Conservation (phyloP, 2,797 vertebrate species). For the Oreochromis mossambicus region DNA sequence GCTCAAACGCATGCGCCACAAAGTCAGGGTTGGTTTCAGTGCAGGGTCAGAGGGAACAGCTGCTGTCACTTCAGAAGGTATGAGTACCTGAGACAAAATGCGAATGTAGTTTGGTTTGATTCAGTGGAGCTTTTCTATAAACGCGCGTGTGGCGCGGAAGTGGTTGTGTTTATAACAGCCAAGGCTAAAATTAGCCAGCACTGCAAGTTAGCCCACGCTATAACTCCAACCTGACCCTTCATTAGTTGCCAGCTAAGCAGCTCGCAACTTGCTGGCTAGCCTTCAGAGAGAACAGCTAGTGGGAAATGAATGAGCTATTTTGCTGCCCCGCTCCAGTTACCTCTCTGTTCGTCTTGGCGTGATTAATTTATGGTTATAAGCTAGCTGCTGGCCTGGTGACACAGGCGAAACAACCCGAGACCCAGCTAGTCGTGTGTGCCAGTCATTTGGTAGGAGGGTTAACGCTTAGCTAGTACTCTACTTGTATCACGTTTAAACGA, state of each 20-base stretch:
- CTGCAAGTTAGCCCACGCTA: constrained; percentile 4
- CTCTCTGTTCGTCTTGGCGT: constrained; percentile 6
- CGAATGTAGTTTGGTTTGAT: not conserved
- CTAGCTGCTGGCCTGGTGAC: constrained; percentile 23
- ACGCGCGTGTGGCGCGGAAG: not conserved
- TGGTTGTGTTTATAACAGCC: not conserved
- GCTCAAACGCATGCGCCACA: constrained; percentile 33
- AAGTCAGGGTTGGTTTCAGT: constrained; percentile 53
- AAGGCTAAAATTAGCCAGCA: not conserved
- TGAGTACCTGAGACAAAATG: not conserved
- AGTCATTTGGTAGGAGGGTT: not conserved
- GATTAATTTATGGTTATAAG: not conserved
- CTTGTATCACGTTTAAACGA: not conserved
- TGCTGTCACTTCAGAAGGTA: constrained; percentile 70
- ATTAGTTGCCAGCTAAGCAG: constrained; percentile 23
- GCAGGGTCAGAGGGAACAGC: constrained; percentile 50
- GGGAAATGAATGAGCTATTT: constrained; percentile 26
- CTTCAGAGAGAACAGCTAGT: not conserved
- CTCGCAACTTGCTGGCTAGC: constrained; percentile 24
- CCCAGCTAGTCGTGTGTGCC: not conserved
- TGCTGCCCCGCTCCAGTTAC: not conserved
- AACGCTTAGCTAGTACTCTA: not conserved
- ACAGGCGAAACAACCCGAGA: not conserved
- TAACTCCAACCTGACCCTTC: constrained; percentile 10
- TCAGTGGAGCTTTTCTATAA: not conserved